Base-by-base conservation (phyloP, 2,888 invertebrate species). In the Ischnus inquisitorius region DNA sequence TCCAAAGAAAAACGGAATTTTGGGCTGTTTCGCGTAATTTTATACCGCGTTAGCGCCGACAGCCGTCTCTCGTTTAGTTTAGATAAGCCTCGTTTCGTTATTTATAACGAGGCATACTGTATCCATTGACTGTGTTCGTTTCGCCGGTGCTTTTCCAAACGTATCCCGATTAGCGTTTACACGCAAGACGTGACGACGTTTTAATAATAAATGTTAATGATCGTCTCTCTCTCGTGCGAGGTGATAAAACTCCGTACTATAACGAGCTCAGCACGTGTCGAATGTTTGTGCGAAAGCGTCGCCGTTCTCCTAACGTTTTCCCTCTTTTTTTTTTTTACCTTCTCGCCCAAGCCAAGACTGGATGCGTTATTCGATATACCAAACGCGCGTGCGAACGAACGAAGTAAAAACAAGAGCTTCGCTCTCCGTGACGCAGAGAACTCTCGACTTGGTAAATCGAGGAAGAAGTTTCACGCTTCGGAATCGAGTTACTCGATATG, bases 151-250 rank as follows among this genome's bases (percentile, higher is more conserved):
- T 34, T 34, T 34, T 60, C 25, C 25, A 60, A 28, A 60, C 60
- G 22, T 25, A 60, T 60, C 60, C 25, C 60, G 60, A 60, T 60
- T 60, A 60, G 60, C 28, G 22, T 71, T 57, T 12, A 28, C 16
- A 28, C 14, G 25, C 46, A 41, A 39, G 48, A 60, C n/a, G 57
- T 39, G 65, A 79, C 39, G 69, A 76, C 48, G 71, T 41, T 79
- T 83, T 51, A 69, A 83, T 79, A 79, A 79, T 79, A 83, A 60
- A 83, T 76, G 75, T 79, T 83, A 83, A 83, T 79, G 83, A 83
- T 75, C 83, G 79, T 60, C 25, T 28, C n/a, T 46, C 46, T 46
- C 41, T 46, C 79, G 75, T 48, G n/a, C 65, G 75, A 71, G 75
- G 71, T 60, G 83, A 71, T 79, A 79, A 78, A 83, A 71, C 46